Base-by-base conservation (phyloP, 2,888 invertebrate species). In the Ophion ellenae region DNA sequence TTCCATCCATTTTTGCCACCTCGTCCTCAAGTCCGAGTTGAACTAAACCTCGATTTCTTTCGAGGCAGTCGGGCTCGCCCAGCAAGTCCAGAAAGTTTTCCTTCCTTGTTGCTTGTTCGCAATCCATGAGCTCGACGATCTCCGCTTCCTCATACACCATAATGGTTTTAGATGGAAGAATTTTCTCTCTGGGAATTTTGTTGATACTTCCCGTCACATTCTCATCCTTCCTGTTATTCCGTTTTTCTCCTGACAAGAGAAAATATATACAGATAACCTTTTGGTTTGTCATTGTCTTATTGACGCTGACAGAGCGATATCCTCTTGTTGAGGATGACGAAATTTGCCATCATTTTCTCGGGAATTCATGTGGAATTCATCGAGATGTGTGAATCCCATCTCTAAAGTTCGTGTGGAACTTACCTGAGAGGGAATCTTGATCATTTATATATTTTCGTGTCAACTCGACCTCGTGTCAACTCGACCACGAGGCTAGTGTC, bases 1-100 rank as follows among this genome's bases (percentile, higher is more conserved):
- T 28, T 64, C 53, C 61, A 80, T 77, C 77, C 76, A 77, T 47
- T 67, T 74, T 32, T 67, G 14, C 86, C 86, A 86, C 17, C 86
- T 61, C 9, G 76, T 63, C n/a, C 64, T 47, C 17, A 86, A 40
- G 14, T 78, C 74, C 28, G 57, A 20, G 45, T 86, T 71, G 57
- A 81, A 74, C 10, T 61, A 28, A 28, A 83, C n/a, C 17, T 40
- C 7, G 28, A 71, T 53, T 17, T 71, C 79, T 64, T 64, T 53
- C 4, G 63, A 71, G 2, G 71, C 79, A 28, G 24, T 73, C 53
- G 80, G 83, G 17, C n/a, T 80, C 76, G 45, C 77, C 80, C 5
- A 77, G 63, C n/a, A 77, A 28, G 4, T 80, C 36, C 11, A 71
- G 57, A 71, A 70, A 63, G 32, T 63, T 79, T 79, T 70, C 20